Conservation (phyloP, 2,113 vertebrate species). For the Canis aureus region DNA sequence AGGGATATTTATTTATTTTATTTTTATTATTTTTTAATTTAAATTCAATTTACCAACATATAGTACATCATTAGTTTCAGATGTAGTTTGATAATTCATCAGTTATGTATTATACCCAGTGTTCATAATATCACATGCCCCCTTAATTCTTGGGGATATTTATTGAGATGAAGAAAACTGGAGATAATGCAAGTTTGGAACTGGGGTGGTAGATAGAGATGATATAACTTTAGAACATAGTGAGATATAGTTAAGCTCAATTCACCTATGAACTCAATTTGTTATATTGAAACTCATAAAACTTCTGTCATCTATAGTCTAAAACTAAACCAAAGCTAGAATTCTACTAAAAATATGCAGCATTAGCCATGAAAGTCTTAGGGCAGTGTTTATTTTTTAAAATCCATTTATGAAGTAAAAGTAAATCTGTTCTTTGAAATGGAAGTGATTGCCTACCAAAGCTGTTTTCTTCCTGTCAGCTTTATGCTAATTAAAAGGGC, state of each 20-base stretch:
- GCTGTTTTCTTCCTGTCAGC: not conserved
- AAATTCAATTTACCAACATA: too few species aligned
- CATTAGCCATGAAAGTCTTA: not conserved
- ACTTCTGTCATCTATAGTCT: not conserved
- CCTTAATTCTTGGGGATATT: not conserved
- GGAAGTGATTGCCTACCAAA: not conserved
- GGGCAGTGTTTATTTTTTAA: not conserved
- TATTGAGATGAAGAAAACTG: not conserved
- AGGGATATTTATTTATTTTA: not conserved
- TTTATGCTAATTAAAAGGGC: constrained; percentile 44
- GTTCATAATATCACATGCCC: too few species aligned
- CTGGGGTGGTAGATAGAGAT: not conserved
- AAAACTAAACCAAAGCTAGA: constrained; percentile 35
- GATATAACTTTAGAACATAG: not conserved
- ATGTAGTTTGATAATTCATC: too few species aligned
- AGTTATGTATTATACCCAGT: too few species aligned
- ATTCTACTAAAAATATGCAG: constrained; percentile 4
- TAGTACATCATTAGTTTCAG: too few species aligned
- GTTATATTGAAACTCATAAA: constrained; percentile 10
- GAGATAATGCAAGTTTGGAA: not conserved
- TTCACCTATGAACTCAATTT: not conserved
- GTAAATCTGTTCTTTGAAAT: constrained; percentile 33
- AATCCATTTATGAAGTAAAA: not conserved
- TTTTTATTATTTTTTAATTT: too few species aligned
- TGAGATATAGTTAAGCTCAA: not conserved